Evolutionary conservation across 2,888 invertebrate genomes (phyloP), one percentile per base, ranked within the genome.

Genomic region (Clistopyga incitator): DNA sequence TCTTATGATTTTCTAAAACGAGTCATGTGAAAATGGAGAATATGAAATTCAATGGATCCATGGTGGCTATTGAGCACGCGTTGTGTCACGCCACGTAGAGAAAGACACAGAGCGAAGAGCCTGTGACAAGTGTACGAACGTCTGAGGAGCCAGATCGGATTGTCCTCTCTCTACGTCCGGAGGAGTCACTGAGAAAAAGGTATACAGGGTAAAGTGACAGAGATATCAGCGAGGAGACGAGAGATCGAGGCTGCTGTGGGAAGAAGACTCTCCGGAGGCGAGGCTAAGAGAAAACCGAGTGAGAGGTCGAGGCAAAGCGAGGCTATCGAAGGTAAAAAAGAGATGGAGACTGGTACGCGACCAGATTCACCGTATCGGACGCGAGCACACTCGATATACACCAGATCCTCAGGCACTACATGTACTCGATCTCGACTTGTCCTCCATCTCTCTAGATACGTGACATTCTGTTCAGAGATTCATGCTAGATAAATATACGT

Each of bases 301-400:
- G 67, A 61, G 74, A 68, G 67, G 68, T 50, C 38, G 52, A 54
- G 61, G 23, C 47, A 18, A 61, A 38, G 59, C 59, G 38, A 54
- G 42, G 54, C 75, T 38, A 42, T 42, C 15, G 52, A 23, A 54
- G 34, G 45, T 34, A 50, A 59, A 52, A 25, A 38, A 61, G 68
- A 47, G 64, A 75, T 38, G 71, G 74, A 75, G 64, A 82, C 75
- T 70, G 23, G 78, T 82, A 75, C 78, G 70, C 65, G 78, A 70
- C 47, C 75, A 70, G 78, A 75, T 78, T 75, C 82, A 75, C 70
- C 78, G 82, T 82, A 82, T 82, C 75, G 78, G 75, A 70, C 45
- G 38, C 67, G 38, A 56, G 23, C 71, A 67, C 34, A 67, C 64
- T 70, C 42, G 75, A 54, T 68, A 70, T 70, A 42, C 45, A 70